A percentile compares a stretch with the other conserved stretches of the same genome.
Evolutionary conservation across 1,140 invertebrate genomes (phyloP).

Genomic region (Drosophila parvula): DNA sequence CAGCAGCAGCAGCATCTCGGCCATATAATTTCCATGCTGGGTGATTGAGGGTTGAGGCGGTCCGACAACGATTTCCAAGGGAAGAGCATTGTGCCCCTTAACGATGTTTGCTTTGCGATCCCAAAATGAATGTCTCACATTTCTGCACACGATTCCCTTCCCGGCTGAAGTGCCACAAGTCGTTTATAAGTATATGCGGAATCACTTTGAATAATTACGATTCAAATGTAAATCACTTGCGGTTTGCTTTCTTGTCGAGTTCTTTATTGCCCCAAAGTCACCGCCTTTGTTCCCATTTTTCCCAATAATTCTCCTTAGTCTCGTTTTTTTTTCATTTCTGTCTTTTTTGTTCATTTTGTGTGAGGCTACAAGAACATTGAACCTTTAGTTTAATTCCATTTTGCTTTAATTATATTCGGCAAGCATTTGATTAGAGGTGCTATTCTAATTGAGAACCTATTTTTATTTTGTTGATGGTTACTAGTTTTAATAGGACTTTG

Average conservation of each 20-base stretch:
- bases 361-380: not conserved
- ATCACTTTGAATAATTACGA: slow-evolving; percentile 35
- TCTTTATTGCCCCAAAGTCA: slow-evolving; percentile 12
- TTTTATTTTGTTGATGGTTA: no score
- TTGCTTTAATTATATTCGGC: not conserved
- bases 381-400: not conserved
- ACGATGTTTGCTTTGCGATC: slow-evolving; percentile 3
- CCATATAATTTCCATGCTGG: slow-evolving; percentile 31
- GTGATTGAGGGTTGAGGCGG: slow-evolving; percentile 6
- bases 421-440: not conserved
- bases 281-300: slow-evolving; percentile 18
- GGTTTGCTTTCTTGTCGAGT: not conserved
- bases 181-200: not conserved
- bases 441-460: no score
- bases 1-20: not conserved
- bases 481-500: no score
- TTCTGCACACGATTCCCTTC: slow-evolving; percentile 1
- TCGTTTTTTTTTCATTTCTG: not conserved
- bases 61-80: no score
- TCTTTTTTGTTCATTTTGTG: not conserved
- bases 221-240: slow-evolving; percentile 31
- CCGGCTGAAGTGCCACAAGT: not conserved
- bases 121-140: slow-evolving; percentile 3
- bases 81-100: not conserved
- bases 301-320: slow-evolving; percentile 7